Evolutionary conservation across 30 jellyfish, hydroid and myxozoan genomes (phyloP).

Genomic region (Chironex yamaguchii): DNA sequence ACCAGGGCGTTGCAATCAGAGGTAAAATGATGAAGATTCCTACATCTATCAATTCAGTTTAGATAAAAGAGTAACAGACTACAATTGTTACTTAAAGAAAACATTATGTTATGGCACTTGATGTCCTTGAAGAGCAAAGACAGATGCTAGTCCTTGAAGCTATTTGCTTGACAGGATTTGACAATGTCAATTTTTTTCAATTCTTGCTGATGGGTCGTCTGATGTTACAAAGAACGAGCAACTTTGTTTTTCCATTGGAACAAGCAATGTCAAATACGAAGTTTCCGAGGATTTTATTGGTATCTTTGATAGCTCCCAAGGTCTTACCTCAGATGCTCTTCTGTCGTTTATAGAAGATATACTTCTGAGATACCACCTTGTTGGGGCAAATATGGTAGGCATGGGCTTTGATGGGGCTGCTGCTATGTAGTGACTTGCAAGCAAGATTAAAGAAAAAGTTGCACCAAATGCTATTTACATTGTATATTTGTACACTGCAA

Average conservation of each 20-base stretch:
- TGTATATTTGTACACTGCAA: slow-evolving; percentile 38
- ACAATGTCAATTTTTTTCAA: slow-evolving; percentile 3
- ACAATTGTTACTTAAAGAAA: slow-evolving; percentile 29
- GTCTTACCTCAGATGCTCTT: slow-evolving; percentile 33
- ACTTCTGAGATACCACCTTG: slow-evolving; percentile 6
- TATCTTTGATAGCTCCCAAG: slow-evolving; percentile 34
- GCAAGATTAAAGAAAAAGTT: slow-evolving; percentile 31
- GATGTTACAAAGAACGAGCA: too few relatives aligned
- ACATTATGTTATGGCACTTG: slow-evolving; percentile 57
- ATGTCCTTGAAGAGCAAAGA: slow-evolving; percentile 35
- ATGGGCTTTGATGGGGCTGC: slow-evolving; percentile 70
- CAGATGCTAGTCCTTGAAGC: slow-evolving; percentile 55
- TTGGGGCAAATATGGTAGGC: slow-evolving; percentile 29
- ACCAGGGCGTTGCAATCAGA: slow-evolving; percentile 42
- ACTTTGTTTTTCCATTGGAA: too few relatives aligned
- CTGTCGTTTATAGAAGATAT: slow-evolving; percentile 7
- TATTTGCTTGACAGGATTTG: slow-evolving; percentile 4
- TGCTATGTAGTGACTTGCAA: slow-evolving; percentile 32
- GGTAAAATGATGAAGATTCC: slow-evolving; percentile 45
- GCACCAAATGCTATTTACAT: slow-evolving; percentile 53
- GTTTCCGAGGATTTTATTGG: slow-evolving; percentile 55
- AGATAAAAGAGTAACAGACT: slow-evolving; percentile 44
- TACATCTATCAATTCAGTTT: slow-evolving; percentile 49
- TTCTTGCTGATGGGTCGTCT: too few relatives aligned
- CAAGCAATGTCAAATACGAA: too few relatives aligned